A percentile compares a stretch with the other conserved stretches of the same genome.
Evolutionary conservation across 2,113 vertebrate species (phyloP).

Genomic region (Oncorhynchus clarkii): DNA sequence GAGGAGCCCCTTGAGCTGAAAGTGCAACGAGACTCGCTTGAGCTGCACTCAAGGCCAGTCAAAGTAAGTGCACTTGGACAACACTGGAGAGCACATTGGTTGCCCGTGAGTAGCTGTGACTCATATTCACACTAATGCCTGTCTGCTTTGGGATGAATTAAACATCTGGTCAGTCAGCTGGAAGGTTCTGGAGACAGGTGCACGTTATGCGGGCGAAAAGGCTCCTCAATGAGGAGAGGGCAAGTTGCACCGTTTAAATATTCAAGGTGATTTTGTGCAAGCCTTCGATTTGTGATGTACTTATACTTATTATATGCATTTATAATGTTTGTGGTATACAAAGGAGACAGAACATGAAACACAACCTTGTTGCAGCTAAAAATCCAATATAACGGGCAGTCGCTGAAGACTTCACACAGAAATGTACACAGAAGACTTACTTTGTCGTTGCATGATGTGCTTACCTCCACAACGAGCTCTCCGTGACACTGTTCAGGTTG

Average conservation of each 20-base stretch:
- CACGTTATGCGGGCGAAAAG: neutral
- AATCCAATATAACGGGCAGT: no score
- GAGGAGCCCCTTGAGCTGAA: neutral
- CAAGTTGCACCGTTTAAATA: neutral
- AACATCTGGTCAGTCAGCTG: neutral
- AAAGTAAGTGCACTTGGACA: neutral
- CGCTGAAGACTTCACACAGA: neutral
- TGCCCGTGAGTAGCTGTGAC: neutral
- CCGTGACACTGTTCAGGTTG: conserved; percentile 96
- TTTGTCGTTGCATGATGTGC: conserved; percentile 2
- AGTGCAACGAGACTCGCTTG: no score
- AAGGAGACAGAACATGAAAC: no score
- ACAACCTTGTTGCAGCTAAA: no score
- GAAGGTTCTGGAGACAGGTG: neutral
- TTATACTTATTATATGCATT: no score
- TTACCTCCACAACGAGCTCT: conserved; percentile 99
- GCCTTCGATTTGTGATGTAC: neutral
- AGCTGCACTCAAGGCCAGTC: neutral
- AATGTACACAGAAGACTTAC: neutral
- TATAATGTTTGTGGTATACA: no score
- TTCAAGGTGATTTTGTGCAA: neutral
- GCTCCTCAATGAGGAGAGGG: neutral
- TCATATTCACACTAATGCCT: neutral
- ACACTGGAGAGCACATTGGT: neutral
- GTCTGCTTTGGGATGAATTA: neutral